Evolutionary conservation across 2,888 invertebrate genomes (phyloP).

Genomic region (Cylindroiulus punctatus): DNA sequence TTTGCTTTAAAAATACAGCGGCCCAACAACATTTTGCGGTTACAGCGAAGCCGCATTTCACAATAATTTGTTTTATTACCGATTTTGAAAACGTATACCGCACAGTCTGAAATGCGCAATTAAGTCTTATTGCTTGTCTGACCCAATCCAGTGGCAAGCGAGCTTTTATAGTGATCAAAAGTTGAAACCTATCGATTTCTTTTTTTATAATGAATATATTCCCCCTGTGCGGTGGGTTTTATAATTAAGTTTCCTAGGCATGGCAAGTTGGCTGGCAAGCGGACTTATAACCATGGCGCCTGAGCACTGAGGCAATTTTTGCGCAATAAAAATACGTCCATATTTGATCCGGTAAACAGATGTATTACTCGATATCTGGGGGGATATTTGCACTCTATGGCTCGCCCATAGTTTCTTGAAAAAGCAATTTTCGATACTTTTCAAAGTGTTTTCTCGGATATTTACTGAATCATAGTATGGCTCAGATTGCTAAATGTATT

Average conservation of each 20-base stretch:
- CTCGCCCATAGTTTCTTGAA: conserved; percentile 2
- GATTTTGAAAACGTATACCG: too few relatives aligned
- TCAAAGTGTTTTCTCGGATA: conserved; percentile 42
- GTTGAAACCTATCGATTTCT: conserved; percentile 40
- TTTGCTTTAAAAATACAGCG: too few relatives aligned
- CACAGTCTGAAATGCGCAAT: too few relatives aligned
- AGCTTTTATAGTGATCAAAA: conserved; percentile 30
- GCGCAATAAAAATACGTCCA: conserved; percentile 34
- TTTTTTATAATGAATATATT: conserved; percentile 44
- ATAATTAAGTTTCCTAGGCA: conserved; percentile 43
- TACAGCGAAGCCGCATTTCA: background rate
- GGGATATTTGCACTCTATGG: background rate
- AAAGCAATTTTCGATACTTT: conserved; percentile 39
- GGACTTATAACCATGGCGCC: conserved; percentile 42
- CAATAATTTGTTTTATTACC: conserved; percentile 9
- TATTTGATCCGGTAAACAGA: conserved; percentile 43
- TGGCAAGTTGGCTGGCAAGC: conserved; percentile 28
- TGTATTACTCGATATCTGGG: conserved; percentile 25
- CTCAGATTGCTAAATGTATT: conserved; percentile 50
- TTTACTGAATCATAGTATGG: conserved; percentile 36
- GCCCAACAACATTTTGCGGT: too few relatives aligned
- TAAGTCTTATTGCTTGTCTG: background rate
- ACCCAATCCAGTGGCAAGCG: background rate
- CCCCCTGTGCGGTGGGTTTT: conserved; percentile 10
- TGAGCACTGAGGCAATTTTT: background rate